Conservation (phyloP, 2,797 vertebrate species). For the Enteromius mattozi region DNA sequence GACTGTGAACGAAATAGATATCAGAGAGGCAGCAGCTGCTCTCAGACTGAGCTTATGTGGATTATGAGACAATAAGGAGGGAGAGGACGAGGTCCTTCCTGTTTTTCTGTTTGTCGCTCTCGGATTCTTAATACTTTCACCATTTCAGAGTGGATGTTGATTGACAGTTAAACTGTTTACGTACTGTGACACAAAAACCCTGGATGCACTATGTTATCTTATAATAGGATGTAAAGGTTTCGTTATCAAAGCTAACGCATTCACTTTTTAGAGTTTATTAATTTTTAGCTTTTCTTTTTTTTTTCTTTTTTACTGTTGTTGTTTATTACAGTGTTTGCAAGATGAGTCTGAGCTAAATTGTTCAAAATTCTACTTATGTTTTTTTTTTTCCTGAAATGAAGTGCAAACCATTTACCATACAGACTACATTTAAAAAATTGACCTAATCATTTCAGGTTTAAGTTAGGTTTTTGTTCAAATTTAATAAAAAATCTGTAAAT, state of each 20-base stretch:
- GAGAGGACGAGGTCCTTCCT: neutral
- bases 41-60: slow-evolving; percentile 9
- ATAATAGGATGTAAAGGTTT: neutral
- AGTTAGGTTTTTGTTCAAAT: too few relatives aligned
- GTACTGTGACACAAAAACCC: neutral
- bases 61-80: slow-evolving; percentile 1
- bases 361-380: neutral
- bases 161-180: neutral
- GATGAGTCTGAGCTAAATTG: neutral
- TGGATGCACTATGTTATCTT: neutral
- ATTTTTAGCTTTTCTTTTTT: neutral
- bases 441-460: too few relatives aligned
- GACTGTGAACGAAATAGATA: neutral
- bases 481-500: neutral
- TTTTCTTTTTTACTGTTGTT: too few relatives aligned
- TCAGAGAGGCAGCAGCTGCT: neutral
- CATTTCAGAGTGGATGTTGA: neutral
- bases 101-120: neutral
- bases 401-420: neutral
- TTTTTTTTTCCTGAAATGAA: neutral
- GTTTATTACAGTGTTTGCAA: neutral
- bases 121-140: slow-evolving; percentile 1
- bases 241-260: neutral
- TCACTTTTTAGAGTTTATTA: neutral
- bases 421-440: slow-evolving; percentile 9